Conservation (phyloP, 1,140 invertebrate genomes). For the Dendroctonus ponderosae region DNA sequence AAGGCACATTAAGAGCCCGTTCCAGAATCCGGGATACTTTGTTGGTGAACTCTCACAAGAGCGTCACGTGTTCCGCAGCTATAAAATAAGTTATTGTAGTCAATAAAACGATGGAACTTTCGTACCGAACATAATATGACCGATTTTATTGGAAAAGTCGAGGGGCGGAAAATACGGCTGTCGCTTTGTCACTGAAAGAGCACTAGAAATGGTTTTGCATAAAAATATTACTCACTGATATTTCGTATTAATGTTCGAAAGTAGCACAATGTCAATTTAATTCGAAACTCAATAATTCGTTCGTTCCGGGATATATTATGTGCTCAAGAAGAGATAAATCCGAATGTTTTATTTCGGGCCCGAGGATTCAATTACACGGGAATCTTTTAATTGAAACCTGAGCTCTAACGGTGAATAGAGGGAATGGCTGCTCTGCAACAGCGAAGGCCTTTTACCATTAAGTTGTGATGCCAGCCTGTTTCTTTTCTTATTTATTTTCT, state of each 20-base stretch:
- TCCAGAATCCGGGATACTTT: constrained; percentile 26
- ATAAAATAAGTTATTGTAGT: constrained; percentile 36
- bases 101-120: constrained; percentile 35
- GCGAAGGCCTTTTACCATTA: constrained; percentile 20
- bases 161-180: constrained; percentile 19
- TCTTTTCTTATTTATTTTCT: constrained; percentile 26
- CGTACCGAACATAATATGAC: constrained; percentile 33
- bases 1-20: constrained; percentile 22
- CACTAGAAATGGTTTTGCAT: constrained; percentile 15
- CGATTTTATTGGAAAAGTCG: constrained; percentile 32
- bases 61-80: constrained; percentile 30
- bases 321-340: constrained; percentile 25
- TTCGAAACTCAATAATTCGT: constrained; percentile 5
- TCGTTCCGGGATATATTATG: constrained; percentile 20
- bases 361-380: constrained; percentile 28
- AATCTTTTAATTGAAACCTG: constrained; percentile 32
- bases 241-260: too few relatives aligned
- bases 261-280: too few relatives aligned
- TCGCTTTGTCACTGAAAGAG: constrained; percentile 18
- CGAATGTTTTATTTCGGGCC: constrained; percentile 26
- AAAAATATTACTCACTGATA: constrained; percentile 6
- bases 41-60: constrained; percentile 31
- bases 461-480: constrained; percentile 15
- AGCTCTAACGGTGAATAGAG: constrained; percentile 23
- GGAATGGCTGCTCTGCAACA: constrained; percentile 12